Evolutionary conservation across 2,888 invertebrate genomes (phyloP), one percentile per base, ranked within the genome.

Genomic region (Zygaena filipendulae): DNA sequence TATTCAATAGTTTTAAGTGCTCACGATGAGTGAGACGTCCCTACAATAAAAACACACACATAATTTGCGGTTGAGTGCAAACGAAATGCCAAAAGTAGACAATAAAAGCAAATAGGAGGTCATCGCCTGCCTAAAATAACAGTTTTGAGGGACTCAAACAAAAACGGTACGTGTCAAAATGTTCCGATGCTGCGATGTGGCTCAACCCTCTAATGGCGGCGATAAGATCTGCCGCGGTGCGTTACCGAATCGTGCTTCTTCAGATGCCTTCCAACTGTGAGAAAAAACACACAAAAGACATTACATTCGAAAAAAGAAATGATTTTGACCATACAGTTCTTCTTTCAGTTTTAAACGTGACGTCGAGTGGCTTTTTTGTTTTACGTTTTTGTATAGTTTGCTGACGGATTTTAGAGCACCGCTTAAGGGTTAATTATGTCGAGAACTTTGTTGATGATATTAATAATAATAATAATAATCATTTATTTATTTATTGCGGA

Each of bases 171-270:
- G 75, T 75, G 74, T 74, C 59, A 59, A 70, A 72, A 75, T 72
- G 70, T 61, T 59, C 68, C 58, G 59, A 59, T 59, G 63, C 46
- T 45, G 13, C 31, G 44, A 54, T 59, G 59, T 48, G 50, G 52
- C 54, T 56, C 57, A 56, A 56, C 61, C 61, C 59, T 63, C 69
- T 74, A 74, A 71, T 72, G 72, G 69, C 45, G 38, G 46, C 46
- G 77, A 79, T 79, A 74, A 63, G 52, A 79, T 79, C 77, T 59
- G 47, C 40, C 55, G 54, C 60, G 61, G 69, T 71, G 68, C 71
- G 66, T 70, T 72, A 70, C 70, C 47, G 61, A 62, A 59, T 72
- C 74, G 70, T 74, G 75, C 75, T 69, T 56, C 69, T 60, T 64
- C 66, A 68, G 71, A 68, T 66, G 63, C 59, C 49, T 61, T 52